Evolutionary conservation across 1,140 invertebrate species (phyloP), one percentile per base, ranked within the genome.

Genomic region (Prorops nasuta): DNA sequence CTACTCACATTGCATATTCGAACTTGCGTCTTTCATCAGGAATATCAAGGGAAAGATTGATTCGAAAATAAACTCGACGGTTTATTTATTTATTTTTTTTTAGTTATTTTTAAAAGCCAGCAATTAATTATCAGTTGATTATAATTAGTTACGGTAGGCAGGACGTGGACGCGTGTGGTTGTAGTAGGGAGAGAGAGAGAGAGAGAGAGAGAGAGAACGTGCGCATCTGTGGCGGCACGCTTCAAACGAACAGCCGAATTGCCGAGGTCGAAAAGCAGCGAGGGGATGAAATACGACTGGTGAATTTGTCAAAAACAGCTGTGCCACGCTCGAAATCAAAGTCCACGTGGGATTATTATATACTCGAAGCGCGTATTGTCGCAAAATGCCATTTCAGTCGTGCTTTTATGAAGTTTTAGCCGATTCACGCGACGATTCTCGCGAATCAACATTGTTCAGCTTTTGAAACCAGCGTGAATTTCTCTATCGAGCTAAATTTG

Each of bases 291-390:
- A 60, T 60, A 60, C 51, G 58, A 59, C 59, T 56, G 45, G 43
- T 17, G 57, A 52, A 59, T 60, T 60, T 60, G 58, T 60, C 58
- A 59, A 59, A 60, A 60, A 56, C 58, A 60, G 58, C 56, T 59
- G 58, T 44, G 57, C 52, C 58, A 52, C 46, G 44, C 48, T 41
- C 55, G 51, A 59, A 60, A 59, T 59, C 54, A 59, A 60, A 59
- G 44, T 51, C 36, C 44, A 28, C 52, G 58, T 39, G 24, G 24
- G 24, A 28, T 28, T 28, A 28, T 28, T 28, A 28, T 28, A n/a
- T n/a, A n/a, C n/a, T n/a, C n/a, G n/a, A n/a, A n/a, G n/a, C n/a
- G n/a, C n/a, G n/a, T n/a, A n/a, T n/a, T n/a, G n/a, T n/a, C n/a
- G n/a, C n/a, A n/a, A n/a, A n/a, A n/a, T n/a, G n/a, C n/a, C n/a